Evolutionary conservation across 2,113 vertebrate genomes (phyloP), one percentile per base, ranked within the genome.

Genomic region (Mirounga angustirostris): DNA sequence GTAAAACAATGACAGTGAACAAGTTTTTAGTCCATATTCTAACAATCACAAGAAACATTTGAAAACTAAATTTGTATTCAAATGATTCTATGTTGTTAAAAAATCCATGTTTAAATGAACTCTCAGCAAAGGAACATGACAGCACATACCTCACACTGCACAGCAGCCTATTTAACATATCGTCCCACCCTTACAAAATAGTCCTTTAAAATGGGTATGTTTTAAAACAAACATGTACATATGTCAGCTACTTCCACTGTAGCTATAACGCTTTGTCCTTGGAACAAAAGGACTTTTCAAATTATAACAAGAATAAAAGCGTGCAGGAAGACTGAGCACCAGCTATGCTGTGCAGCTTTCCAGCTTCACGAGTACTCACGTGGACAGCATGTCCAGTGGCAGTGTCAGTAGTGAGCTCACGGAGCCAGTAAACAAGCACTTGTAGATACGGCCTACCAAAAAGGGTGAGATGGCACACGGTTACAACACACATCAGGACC

Each of bases 391-490:
- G 98, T 99, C 99, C 97, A 99, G 99, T 2, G 99, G 99, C 98
- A 99, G 99, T 33, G 99, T 99, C 99, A 99, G 99, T 96, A 99
- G 99, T 92, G 99, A 99, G 99, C 99, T 99, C 99, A 99, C 99
- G 88, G 99, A 99, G 99, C 99, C 99, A 96, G 99, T 99, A 99
- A 99, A 99, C 98, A 99, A 99, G 99, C 99, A 99, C 99, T 99
- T 99, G 99, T 99, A 99, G 98, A 99, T 99, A 61, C 99, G 99
- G 99, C 99, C 99, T 99, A 96, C 1, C 95, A 89, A 97, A 43
- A 58, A 98, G 91, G 33, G 12, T 28, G 83, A 0, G 15, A 94
- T 0, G 36, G 81, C 30, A 10, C 0, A 2, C 2, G 21, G 85
- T 95, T 92, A 94, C 67, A 59, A 86, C 14, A 9, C 0, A 13